Percentiles rank a stretch among this genome's conserved stretches.
These are phyloP conservation scores for Nebria brevicollis DNA, from an alignment of 2,888 invertebrate genomes.

Conservation along the genomic window DNA sequence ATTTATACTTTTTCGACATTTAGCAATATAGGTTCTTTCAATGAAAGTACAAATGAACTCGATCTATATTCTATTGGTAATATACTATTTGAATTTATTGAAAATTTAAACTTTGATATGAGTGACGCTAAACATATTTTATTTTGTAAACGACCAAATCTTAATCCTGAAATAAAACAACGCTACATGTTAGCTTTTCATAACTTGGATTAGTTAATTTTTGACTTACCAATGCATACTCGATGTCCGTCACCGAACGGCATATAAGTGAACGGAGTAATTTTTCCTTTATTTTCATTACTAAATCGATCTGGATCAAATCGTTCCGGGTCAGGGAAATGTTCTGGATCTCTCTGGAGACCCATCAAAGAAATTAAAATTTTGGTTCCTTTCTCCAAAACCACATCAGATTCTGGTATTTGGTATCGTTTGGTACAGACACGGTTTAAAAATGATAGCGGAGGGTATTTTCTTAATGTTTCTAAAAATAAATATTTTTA, in stretches of 20 bases:
- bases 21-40: constrained; percentile 27
- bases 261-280: constrained; percentile 20
- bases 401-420: constrained; percentile 31
- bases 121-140: constrained; percentile 31
- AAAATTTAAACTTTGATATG: constrained; percentile 33
- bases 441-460: constrained; percentile 39
- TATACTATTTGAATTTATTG: constrained; percentile 30
- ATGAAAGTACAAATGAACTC: constrained; percentile 24
- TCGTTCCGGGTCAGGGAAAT: constrained; percentile 34
- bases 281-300: constrained; percentile 34
- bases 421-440: constrained; percentile 27
- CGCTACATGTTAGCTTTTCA: neutral
- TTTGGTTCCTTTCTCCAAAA: constrained; percentile 43
- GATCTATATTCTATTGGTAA: constrained; percentile 22
- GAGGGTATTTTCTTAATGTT: constrained; percentile 43
- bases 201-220: neutral
- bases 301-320: constrained; percentile 43
- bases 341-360: constrained; percentile 37
- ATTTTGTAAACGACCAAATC: constrained; percentile 36
- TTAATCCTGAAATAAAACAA: constrained; percentile 18
- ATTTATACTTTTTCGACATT: constrained; percentile 27
- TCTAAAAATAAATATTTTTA: constrained; percentile 20
- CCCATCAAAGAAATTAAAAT: constrained; percentile 32
- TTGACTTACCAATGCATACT: constrained; percentile 37
- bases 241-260: constrained; percentile 40